phyloP scores from a whole-genome alignment of 2,113 vertebrate genomes.

The Trochalopteron elliotii region DNA sequence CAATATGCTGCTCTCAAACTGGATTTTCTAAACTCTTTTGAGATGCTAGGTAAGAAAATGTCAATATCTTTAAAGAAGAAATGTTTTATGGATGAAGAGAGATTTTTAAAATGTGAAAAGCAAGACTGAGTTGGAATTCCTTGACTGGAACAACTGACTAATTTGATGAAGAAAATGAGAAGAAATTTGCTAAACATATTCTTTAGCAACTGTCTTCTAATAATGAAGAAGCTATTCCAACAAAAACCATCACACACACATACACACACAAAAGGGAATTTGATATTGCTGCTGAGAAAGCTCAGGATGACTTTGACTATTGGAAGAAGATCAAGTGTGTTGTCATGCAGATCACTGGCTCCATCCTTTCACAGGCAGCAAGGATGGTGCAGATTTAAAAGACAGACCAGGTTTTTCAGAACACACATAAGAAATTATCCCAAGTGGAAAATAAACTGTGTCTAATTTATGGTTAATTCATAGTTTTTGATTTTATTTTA shows the following conservation, averaged over 20 bases:
- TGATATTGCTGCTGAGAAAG: not conserved
- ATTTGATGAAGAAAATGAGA: slow-evolving; percentile 22
- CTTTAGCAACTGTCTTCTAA: not conserved
- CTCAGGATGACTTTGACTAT: not conserved
- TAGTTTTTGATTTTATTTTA: not conserved
- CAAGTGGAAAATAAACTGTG: not conserved
- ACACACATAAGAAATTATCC: not conserved
- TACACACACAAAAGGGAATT: not conserved
- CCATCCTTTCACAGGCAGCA: not conserved
- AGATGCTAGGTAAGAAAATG: not conserved
- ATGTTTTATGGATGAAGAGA: slow-evolving; percentile 25
- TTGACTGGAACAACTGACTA: not conserved
- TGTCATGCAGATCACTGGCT: not conserved
- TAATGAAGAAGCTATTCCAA: not conserved
- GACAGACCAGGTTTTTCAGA: not conserved
- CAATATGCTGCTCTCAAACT: not conserved
- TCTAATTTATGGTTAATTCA: not conserved
- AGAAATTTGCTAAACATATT: not conserved
- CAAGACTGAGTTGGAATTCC: not conserved
- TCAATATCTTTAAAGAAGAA: not conserved
- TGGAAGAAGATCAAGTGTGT: not conserved
- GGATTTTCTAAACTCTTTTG: not conserved
- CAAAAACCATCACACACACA: not conserved
- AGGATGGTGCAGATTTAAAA: not conserved
- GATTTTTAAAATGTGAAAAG: not conserved